Base-by-base conservation (phyloP, 2,797 vertebrate species). In the Thalassophryne amazonica region DNA sequence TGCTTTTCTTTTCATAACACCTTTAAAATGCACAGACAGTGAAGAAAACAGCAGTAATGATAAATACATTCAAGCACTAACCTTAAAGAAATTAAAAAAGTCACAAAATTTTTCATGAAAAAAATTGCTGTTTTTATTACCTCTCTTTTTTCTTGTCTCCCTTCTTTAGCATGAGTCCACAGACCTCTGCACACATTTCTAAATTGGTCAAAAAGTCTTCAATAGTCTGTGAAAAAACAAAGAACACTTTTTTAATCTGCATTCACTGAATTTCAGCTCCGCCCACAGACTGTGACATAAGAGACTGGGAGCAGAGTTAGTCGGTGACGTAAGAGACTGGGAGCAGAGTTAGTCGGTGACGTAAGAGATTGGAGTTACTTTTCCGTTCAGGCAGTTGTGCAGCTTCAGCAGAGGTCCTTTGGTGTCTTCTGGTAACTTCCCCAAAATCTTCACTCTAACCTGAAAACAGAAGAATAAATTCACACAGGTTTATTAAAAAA, bases 121-220 rank as follows among this genome's bases (percentile, higher is more conserved):
- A 23, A 37, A 1, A 0, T 1, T 10, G 4, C 10, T 7, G 0
- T 7, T 17, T 5, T 21, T 0, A 0, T 50, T 91, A 99, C 96
- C 95, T 94, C 76, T 99, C 97, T 60, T 89, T 94, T 76, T 98
- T 99, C 81, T 99, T 99, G 80, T 99, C 97, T 47, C 88, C 94
- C 57, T 86, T 98, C 88, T 95, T 99, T 55, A 98, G 74, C 91
- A 96, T 91, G 67, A 99, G 90, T 55, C 93, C 94, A 67, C 96
- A 98, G 24, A 92, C 88, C 70, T 96, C 95, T 51, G 92, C 89
- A 50, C 91, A 88, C 12, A 64, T 80, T 80, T 99, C 95, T 43
- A 98, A 75, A 73, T 73, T 90, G 1, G 81, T 90, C 64, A 97
- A 69, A 69, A 98, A 98, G 42, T 97, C 95, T 83, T 97, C 95